These are phyloP conservation scores for Neodiprion fabricii DNA, from an alignment of 1,140 invertebrate species.

Conservation along the genomic window DNA sequence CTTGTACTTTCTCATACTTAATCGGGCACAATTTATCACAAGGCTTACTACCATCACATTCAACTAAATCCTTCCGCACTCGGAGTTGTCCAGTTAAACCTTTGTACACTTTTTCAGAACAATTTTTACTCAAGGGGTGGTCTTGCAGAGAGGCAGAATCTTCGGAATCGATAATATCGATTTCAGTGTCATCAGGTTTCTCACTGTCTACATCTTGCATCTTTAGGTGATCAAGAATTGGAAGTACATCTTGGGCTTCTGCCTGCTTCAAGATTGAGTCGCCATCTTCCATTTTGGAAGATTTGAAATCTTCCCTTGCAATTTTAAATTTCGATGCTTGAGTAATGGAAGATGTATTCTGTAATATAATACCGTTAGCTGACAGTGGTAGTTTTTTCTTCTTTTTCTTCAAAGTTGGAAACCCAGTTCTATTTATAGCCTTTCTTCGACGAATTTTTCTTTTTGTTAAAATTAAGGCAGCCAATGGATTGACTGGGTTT, in stretches of 20 bases:
- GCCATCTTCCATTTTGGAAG: neutral
- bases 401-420: conserved; percentile 84
- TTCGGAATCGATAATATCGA: conserved; percentile 21
- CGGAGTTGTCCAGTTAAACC: conserved; percentile 39
- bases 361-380: neutral
- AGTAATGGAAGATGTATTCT: neutral
- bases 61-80: conserved; percentile 50
- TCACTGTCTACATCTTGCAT: neutral
- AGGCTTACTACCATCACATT: conserved; percentile 42
- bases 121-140: conserved; percentile 19
- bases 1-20: conserved; percentile 53
- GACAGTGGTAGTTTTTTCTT: conserved; percentile 69
- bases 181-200: neutral
- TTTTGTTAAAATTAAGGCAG: conserved; percentile 51
- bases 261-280: neutral
- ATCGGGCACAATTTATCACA: conserved; percentile 48
- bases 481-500: conserved; percentile 33
- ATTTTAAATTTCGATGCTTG: neutral
- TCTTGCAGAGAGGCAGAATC: conserved; percentile 14
- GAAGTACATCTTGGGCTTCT: neutral
- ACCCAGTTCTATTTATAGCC: conserved; percentile 84
- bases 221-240: neutral
- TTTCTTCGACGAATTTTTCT: conserved; percentile 77
- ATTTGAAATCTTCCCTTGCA: neutral
- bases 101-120: conserved; percentile 28